phyloP scores from a whole-genome alignment of 2,113 vertebrate species.

The Cheirogaleus medius region DNA sequence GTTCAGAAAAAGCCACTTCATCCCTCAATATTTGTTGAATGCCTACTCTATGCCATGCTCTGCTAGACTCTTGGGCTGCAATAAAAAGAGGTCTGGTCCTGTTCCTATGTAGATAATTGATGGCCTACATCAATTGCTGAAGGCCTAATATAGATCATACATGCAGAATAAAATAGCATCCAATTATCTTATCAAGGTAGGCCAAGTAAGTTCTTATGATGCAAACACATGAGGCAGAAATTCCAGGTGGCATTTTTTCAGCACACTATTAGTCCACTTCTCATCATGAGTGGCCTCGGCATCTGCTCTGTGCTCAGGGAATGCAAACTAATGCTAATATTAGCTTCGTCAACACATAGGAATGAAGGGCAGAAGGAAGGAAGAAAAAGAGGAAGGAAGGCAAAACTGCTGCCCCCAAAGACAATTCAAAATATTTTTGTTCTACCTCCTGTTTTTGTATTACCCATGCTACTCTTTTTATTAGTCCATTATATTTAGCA shows the following conservation, averaged over 20 bases:
- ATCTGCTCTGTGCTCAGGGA: background rate
- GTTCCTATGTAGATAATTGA: background rate
- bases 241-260: conserved; percentile 1
- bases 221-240: background rate
- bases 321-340: conserved; percentile 40
- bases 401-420: conserved; percentile 37
- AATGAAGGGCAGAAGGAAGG: conserved; percentile 52
- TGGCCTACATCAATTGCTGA: background rate
- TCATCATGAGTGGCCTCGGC: background rate
- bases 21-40: background rate
- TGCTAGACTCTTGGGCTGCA: background rate
- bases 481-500: conserved; percentile 21
- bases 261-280: background rate
- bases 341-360: conserved; percentile 16
- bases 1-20: background rate
- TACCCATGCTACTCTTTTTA: background rate
- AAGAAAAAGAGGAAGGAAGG: conserved; percentile 56
- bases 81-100: background rate
- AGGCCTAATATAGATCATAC: background rate
- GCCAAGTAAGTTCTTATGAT: background rate
- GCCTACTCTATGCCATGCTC: background rate
- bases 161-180: conserved; percentile 19
- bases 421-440: conserved; percentile 52
- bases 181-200: background rate
- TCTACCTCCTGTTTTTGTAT: conserved; percentile 11